Percentiles rank a stretch among this genome's conserved stretches.
These are phyloP conservation scores for Exephanes ischioxanthus DNA, from an alignment of 2,888 invertebrate genomes.

Conservation along the genomic window DNA sequence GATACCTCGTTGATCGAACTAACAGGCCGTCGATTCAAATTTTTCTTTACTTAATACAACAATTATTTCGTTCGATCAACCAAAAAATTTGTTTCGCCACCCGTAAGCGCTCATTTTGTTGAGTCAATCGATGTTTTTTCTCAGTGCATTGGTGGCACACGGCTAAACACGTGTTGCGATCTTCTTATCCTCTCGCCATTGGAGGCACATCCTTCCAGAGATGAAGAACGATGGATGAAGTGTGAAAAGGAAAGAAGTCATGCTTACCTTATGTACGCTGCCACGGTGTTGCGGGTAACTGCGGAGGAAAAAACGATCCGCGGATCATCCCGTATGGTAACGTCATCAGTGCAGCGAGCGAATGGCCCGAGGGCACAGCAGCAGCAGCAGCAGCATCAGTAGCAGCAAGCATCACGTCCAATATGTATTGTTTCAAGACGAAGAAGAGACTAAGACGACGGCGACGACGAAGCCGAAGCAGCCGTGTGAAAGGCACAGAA, in stretches of 20 bases:
- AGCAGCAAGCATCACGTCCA: slow-evolving; percentile 61
- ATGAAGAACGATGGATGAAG: slow-evolving; percentile 31
- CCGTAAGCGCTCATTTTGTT: too few species aligned
- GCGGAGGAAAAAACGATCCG: slow-evolving; percentile 38
- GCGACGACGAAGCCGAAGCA: slow-evolving; percentile 45
- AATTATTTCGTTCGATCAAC: too few species aligned
- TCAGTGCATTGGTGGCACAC: slow-evolving; percentile 75
- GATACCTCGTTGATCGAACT: too few species aligned
- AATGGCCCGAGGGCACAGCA: slow-evolving; percentile 36
- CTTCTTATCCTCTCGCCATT: slow-evolving; percentile 62
- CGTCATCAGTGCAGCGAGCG: slow-evolving; percentile 53
- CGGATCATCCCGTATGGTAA: slow-evolving; percentile 63
- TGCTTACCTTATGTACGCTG: slow-evolving; percentile 74
- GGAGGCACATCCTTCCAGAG: slow-evolving; percentile 17
- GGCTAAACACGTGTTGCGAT: slow-evolving; percentile 79
- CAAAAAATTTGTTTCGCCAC: too few species aligned
- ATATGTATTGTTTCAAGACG: slow-evolving; percentile 64
- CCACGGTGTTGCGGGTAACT: slow-evolving; percentile 14
- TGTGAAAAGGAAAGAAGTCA: slow-evolving; percentile 63
- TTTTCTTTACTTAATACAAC: too few species aligned
- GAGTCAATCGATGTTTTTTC: too few species aligned
- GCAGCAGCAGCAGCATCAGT: slow-evolving; percentile 29
- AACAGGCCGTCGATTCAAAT: too few species aligned
- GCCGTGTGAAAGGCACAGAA: slow-evolving; percentile 49
- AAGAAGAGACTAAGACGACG: slow-evolving; percentile 26